A percentile compares a stretch with the other conserved stretches of the same genome.
Evolutionary conservation across 2,797 vertebrate species (phyloP).

Genomic region (Enteromius paludinosus): DNA sequence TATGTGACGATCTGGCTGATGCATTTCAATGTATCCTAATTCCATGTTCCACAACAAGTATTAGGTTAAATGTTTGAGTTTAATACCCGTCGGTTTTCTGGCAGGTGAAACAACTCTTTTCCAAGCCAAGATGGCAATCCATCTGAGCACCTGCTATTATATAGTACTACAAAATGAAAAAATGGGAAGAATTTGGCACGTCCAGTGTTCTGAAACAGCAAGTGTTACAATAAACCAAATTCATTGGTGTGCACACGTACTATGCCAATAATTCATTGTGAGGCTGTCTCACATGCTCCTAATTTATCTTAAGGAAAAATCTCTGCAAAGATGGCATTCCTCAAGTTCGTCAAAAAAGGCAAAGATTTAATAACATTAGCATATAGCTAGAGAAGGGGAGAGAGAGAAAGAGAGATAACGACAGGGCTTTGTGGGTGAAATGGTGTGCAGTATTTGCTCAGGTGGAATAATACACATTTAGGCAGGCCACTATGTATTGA

Average conservation of each 20-base stretch:
- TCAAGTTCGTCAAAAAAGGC: slow-evolving; percentile 68
- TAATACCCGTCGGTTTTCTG: slow-evolving; percentile 61
- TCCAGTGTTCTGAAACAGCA: slow-evolving; percentile 68
- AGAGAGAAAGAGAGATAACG: slow-evolving; percentile 53
- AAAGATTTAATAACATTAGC: slow-evolving; percentile 58
- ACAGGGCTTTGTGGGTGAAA: slow-evolving; percentile 76
- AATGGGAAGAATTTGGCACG: slow-evolving; percentile 81
- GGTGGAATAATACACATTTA: slow-evolving; percentile 90
- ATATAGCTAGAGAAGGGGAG: slow-evolving; percentile 38
- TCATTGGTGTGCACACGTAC: slow-evolving; percentile 61
- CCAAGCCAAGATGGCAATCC: slow-evolving; percentile 66
- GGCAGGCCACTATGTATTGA: slow-evolving; percentile 78
- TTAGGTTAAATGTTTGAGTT: slow-evolving; percentile 56
- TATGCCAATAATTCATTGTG: slow-evolving; percentile 49
- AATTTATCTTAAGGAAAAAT: slow-evolving; percentile 21
- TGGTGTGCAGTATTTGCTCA: slow-evolving; percentile 89
- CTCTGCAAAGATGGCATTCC: slow-evolving; percentile 62
- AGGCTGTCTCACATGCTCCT: background rate
- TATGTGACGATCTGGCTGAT: background rate
- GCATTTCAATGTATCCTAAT: slow-evolving; percentile 2
- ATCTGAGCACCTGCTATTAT: slow-evolving; percentile 74
- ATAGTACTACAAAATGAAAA: slow-evolving; percentile 80
- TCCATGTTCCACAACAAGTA: slow-evolving; percentile 18
- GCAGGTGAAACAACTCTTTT: slow-evolving; percentile 64
- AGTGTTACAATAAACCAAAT: slow-evolving; percentile 68